phyloP scores from a whole-genome alignment of 1,140 invertebrate genomes.

The Amyelois transitella region DNA sequence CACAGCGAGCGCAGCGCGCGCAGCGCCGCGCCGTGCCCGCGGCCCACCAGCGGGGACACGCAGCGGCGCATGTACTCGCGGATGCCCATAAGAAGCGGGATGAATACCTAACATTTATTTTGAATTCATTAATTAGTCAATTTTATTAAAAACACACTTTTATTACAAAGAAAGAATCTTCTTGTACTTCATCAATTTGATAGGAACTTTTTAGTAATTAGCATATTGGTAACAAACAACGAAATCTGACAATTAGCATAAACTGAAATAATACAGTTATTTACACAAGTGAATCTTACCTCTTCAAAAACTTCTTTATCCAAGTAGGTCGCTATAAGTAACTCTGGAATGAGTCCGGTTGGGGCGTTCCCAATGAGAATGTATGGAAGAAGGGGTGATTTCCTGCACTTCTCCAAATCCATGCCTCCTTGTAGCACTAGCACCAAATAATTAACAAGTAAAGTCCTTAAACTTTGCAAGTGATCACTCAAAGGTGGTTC shows the following conservation, averaged over 20 bases:
- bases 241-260: background rate
- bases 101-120: conserved; percentile 68
- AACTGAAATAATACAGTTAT: background rate
- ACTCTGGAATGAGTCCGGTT: conserved; percentile 60
- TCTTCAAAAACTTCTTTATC: conserved; percentile 63
- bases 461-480: conserved; percentile 55
- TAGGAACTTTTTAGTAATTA: background rate
- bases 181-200: no score
- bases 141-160: no score
- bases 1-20: conserved; percentile 59
- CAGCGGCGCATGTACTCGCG: conserved; percentile 67
- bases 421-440: conserved; percentile 58
- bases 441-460: conserved; percentile 64
- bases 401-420: conserved; percentile 50
- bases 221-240: background rate
- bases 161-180: no score
- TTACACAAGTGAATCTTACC: conserved; percentile 22
- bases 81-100: conserved; percentile 59
- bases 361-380: conserved; percentile 59
- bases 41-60: conserved; percentile 46
- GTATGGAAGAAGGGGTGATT: conserved; percentile 62
- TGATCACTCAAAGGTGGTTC: conserved; percentile 72
- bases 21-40: conserved; percentile 53
- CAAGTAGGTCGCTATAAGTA: conserved; percentile 54
- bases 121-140: no score